These are phyloP conservation scores for Tetragnatha versicolor DNA, from an alignment of 1,140 invertebrate genomes.

Conservation along the genomic window DNA sequence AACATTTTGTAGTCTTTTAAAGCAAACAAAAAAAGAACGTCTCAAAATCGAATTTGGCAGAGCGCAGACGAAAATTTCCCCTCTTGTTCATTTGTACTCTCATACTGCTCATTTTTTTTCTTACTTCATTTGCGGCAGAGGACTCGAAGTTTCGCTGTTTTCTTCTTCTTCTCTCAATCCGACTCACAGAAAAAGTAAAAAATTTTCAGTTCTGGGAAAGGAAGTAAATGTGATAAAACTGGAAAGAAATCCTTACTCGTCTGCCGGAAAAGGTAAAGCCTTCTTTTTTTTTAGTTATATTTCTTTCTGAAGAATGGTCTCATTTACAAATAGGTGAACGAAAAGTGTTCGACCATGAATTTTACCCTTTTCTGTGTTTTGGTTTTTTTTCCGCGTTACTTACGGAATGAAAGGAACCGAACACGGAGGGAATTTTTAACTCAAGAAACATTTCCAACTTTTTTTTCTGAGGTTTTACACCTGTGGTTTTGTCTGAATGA, in stretches of 20 bases:
- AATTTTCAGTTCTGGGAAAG: too few species aligned
- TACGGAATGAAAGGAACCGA: neutral
- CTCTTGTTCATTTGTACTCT: neutral
- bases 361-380: too few species aligned
- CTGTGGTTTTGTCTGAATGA: too few species aligned
- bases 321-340: neutral
- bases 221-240: neutral
- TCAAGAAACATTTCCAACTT: too few species aligned
- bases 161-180: neutral
- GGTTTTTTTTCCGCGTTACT: neutral
- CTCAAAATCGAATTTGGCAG: neutral
- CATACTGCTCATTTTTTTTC: neutral
- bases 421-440: neutral
- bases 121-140: neutral
- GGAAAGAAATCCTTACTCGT: too few species aligned
- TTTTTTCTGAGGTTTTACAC: too few species aligned
- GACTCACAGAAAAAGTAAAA: too few species aligned
- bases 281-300: neutral
- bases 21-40: too few species aligned
- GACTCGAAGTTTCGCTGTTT: neutral
- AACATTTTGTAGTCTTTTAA: too few species aligned
- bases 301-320: neutral
- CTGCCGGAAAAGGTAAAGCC: neutral
- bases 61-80: neutral
- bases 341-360: neutral